Base-by-base conservation (phyloP, 37 sponge, comb jelly and placozoan genomes). In the Axinella damicornis region DNA sequence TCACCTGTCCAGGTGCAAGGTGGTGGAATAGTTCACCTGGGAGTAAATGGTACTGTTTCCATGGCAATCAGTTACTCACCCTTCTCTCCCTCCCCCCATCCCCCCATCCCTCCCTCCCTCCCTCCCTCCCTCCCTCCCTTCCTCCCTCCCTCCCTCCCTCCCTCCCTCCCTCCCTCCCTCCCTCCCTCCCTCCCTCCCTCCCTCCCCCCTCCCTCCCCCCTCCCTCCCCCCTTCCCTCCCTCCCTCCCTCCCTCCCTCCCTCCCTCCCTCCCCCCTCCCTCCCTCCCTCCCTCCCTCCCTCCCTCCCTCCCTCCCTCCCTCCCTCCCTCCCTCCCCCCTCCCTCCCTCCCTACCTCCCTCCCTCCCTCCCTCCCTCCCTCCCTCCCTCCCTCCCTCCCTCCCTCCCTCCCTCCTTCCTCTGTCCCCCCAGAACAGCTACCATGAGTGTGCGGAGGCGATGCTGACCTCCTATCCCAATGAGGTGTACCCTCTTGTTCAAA, bases 401-500 rank as follows among this genome's bases (percentile, higher is more conserved):
- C 46, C 46, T 9, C 46, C 46, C 9, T 9, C 46, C 46, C 9
- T 9, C 46, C 46, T 46, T 9, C 46, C 46, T 46, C 46, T 9
- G 6, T 46, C 46, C 46, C 46, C 46, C 46, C 46, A 46, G 46
- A 46, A 9, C 9, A 9, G 46, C 46, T 22, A 40, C 31, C 46
- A 46, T 46, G 46, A 46, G 46, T 46, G 46, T 46, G 46, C 9
- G 46, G 46, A 46, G 46, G 46, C 46, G 9, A 46, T 46, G 46
- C 46, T 46, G 46, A 46, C 9, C 4, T 9, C 46, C 46, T 46
- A 46, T 9, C 46, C 46, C 9, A 2, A 5, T 31, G 53, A 67
- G 55, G 37, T 77, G 5, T 72, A 88, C 57, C 62, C 38, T 32
- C 56, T 94, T n/a, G 38, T 94, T 2, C 28, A 34, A 1, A 73